Evolutionary conservation across 2,113 vertebrate species (phyloP).

Genomic region (Larimichthys crocea): DNA sequence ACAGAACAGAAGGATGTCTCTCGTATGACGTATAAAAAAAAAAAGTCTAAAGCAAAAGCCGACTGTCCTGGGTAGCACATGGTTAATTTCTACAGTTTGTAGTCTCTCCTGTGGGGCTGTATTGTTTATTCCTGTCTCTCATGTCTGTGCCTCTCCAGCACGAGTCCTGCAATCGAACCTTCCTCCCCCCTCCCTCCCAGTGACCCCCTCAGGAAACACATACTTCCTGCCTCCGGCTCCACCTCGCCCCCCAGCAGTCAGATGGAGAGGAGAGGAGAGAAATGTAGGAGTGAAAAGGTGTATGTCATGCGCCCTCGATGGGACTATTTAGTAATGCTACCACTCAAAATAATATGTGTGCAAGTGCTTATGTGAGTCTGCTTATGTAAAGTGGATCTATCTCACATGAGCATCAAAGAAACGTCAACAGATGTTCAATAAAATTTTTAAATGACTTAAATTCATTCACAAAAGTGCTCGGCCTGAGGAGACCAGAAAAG

Average conservation of each 20-base stretch:
- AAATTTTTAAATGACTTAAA: background rate
- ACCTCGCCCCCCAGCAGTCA: constrained; percentile 75
- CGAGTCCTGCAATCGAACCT: constrained; percentile 77
- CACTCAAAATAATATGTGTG: background rate
- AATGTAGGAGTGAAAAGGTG: background rate
- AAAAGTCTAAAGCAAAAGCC: background rate
- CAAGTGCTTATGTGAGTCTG: background rate
- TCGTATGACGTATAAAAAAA: background rate
- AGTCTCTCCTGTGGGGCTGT: constrained; percentile 62
- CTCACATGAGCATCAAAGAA: constrained; percentile 9
- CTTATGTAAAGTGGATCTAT: constrained; percentile 4
- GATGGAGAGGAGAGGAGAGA: constrained; percentile 19
- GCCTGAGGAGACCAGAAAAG: background rate
- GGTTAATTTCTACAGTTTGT: constrained; percentile 57
- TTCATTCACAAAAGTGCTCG: background rate
- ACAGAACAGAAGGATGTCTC: background rate
- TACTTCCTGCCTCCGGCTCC: constrained; percentile 80
- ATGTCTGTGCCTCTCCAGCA: constrained; percentile 69
- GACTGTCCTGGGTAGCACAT: background rate
- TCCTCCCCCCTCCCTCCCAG: constrained; percentile 60
- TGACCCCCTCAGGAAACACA: constrained; percentile 80
- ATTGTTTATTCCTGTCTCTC: constrained; percentile 84
- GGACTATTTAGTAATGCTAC: background rate
- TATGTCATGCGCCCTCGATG: background rate
- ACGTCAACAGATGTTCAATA: background rate